Evolutionary conservation across 2,888 invertebrate species (phyloP).

Genomic region (Schrankia costaestrigalis): DNA sequence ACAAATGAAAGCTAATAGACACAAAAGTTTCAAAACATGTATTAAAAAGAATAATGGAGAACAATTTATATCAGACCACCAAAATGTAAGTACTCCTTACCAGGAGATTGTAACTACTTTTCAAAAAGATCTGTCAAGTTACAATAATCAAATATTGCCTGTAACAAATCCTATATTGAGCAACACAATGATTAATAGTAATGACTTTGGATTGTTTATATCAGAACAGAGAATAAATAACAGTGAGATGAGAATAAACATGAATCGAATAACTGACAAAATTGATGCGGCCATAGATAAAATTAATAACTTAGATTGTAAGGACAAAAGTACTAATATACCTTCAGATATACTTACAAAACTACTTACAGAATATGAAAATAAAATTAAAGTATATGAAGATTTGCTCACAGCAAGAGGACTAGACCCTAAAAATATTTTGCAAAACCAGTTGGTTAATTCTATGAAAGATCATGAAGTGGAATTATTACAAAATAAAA

Average conservation of each 20-base stretch:
- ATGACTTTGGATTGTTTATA: constrained; percentile 51
- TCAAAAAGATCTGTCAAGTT: constrained; percentile 27
- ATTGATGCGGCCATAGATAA: constrained; percentile 54
- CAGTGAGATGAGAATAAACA: constrained; percentile 66
- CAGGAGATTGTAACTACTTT: constrained; percentile 26
- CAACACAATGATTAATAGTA: constrained; percentile 23
- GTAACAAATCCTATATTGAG: constrained; percentile 36
- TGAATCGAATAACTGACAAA: constrained; percentile 62
- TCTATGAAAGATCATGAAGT: constrained; percentile 11
- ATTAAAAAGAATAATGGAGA: constrained; percentile 40
- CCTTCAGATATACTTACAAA: constrained; percentile 58
- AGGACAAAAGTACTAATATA: constrained; percentile 27
- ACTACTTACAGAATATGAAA: constrained; percentile 64
- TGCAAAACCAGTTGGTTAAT: constrained; percentile 11
- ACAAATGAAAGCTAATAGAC: constrained; percentile 43
- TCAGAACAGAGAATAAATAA: constrained; percentile 67
- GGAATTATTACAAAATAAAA: constrained; percentile 29
- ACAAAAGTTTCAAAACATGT: constrained; percentile 47
- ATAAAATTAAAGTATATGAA: constrained; percentile 65
- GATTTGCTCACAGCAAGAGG: constrained; percentile 43
- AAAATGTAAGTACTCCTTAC: constrained; percentile 31
- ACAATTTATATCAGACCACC: constrained; percentile 26
- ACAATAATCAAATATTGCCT: constrained; percentile 49
- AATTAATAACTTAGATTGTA: constrained; percentile 39
- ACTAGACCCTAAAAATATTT: constrained; percentile 22